Conservation (phyloP, 2,888 invertebrate species). For the Ditula angustiorana region DNA sequence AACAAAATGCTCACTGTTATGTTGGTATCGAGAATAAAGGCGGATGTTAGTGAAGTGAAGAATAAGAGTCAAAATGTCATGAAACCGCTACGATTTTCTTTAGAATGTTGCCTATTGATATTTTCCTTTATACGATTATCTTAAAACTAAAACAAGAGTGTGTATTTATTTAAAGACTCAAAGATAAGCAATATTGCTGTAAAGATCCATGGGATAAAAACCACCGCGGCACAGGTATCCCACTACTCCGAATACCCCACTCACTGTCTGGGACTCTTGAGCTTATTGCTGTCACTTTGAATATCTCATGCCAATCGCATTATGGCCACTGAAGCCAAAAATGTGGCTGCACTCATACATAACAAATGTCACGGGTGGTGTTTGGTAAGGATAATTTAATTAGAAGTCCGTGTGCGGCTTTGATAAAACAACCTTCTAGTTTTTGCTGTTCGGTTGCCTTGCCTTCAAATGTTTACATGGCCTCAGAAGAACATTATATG, state of each 20-base stretch:
- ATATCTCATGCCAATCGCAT: not conserved
- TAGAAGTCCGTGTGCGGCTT: slow-evolving; percentile 19
- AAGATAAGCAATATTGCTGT: not conserved
- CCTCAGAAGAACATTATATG: not conserved
- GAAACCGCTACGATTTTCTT: too few species aligned
- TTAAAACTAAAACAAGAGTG: too few species aligned
- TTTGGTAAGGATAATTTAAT: slow-evolving; percentile 33
- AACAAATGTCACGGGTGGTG: slow-evolving; percentile 15
- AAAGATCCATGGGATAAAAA: not conserved
- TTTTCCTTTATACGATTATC: too few species aligned
- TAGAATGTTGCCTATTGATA: too few species aligned
- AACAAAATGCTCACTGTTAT: too few species aligned
- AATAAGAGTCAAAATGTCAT: too few species aligned
- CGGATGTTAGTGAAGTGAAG: too few species aligned
- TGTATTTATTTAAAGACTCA: too few species aligned
- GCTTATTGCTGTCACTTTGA: slow-evolving; percentile 1
- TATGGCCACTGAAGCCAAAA: slow-evolving; percentile 12
- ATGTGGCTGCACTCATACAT: slow-evolving; percentile 1
- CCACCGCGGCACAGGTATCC: too few species aligned
- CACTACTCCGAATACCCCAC: too few species aligned
- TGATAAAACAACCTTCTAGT: slow-evolving; percentile 22
- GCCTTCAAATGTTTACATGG: slow-evolving; percentile 32
- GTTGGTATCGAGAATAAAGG: too few species aligned
- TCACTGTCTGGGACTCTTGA: not conserved
- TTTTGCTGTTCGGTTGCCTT: slow-evolving; percentile 20